A percentile compares a stretch with the other conserved stretches of the same genome.
Evolutionary conservation across 2,888 invertebrate species (phyloP).

Genomic region (Saturnia pavonia): DNA sequence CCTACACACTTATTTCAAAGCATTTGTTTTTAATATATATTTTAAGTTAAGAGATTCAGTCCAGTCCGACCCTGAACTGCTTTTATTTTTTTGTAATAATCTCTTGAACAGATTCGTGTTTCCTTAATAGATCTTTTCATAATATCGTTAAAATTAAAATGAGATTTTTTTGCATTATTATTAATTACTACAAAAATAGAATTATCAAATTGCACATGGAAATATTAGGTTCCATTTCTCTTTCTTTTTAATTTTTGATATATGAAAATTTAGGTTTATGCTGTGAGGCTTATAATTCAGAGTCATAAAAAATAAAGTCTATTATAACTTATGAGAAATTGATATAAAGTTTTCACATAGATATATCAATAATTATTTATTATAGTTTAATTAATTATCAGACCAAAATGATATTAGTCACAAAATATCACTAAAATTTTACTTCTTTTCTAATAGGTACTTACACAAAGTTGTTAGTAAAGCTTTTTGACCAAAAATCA

Average conservation of each 20-base stretch:
- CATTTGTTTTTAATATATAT: not conserved
- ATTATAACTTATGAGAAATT: too few relatives aligned
- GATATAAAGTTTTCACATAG: too few relatives aligned
- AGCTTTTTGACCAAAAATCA: not conserved
- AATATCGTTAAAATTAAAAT: not conserved
- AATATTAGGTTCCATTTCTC: too few relatives aligned
- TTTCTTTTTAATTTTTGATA: too few relatives aligned
- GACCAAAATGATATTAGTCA: not conserved
- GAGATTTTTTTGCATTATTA: not conserved
- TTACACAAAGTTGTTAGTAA: conserved; percentile 29
- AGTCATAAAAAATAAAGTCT: not conserved
- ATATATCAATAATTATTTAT: not conserved
- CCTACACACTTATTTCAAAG: not conserved
- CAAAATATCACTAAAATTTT: not conserved
- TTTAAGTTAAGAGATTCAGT: not conserved
- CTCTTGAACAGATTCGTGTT: not conserved
- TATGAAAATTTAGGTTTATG: not conserved
- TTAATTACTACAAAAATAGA: too few relatives aligned
- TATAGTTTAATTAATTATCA: not conserved
- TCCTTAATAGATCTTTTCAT: not conserved
- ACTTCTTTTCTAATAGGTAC: too few relatives aligned
- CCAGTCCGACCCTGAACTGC: not conserved
- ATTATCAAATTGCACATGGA: too few relatives aligned
- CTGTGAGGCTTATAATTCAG: not conserved
- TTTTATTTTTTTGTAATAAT: not conserved